Percentiles rank a stretch among this genome's conserved stretches.
Evolutionary conservation across 1,140 invertebrate species (phyloP).

Genomic region (Bombus consobrinus): DNA sequence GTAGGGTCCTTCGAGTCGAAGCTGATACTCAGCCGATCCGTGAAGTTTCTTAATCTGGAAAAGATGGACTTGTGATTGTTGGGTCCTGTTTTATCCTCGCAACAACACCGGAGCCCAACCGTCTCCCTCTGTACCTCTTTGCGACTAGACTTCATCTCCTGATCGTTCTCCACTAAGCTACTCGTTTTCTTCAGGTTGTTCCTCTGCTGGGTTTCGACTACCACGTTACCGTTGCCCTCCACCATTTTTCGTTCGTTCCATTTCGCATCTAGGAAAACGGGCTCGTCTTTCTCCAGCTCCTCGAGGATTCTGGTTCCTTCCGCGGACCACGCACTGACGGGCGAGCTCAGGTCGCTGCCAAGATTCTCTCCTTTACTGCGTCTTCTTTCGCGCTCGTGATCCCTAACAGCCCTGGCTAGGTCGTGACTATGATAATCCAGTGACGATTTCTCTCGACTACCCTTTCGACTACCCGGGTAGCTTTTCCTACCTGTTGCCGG

Average conservation of each 20-base stretch:
- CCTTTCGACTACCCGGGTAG: constrained; percentile 85
- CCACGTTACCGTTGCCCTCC: constrained; percentile 70
- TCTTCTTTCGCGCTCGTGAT: constrained; percentile 76
- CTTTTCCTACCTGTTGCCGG: constrained; percentile 82
- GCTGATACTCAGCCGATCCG: constrained; percentile 78
- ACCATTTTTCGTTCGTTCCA: constrained; percentile 32
- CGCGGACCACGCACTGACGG: constrained; percentile 73
- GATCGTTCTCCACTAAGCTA: constrained; percentile 47
- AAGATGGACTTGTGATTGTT: constrained; percentile 78
- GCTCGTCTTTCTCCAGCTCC: constrained; percentile 74
- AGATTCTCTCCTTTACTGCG: constrained; percentile 75
- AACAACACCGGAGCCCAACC: constrained; percentile 68
- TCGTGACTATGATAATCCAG: constrained; percentile 80
- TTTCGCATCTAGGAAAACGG: constrained; percentile 42
- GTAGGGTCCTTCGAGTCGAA: constrained; percentile 78
- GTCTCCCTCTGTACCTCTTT: constrained; percentile 56
- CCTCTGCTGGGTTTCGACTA: constrained; percentile 44
- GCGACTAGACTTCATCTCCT: constrained; percentile 55
- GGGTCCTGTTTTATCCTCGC: constrained; percentile 72
- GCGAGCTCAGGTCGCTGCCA: constrained; percentile 77
- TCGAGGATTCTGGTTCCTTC: constrained; percentile 76
- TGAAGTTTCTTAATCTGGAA: constrained; percentile 77
- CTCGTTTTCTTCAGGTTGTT: constrained; percentile 61
- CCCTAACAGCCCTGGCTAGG: constrained; percentile 75
- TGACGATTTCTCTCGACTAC: constrained; percentile 83